phyloP scores from a whole-genome alignment of 2,113 vertebrate genomes.

The Phocoena sinus region DNA sequence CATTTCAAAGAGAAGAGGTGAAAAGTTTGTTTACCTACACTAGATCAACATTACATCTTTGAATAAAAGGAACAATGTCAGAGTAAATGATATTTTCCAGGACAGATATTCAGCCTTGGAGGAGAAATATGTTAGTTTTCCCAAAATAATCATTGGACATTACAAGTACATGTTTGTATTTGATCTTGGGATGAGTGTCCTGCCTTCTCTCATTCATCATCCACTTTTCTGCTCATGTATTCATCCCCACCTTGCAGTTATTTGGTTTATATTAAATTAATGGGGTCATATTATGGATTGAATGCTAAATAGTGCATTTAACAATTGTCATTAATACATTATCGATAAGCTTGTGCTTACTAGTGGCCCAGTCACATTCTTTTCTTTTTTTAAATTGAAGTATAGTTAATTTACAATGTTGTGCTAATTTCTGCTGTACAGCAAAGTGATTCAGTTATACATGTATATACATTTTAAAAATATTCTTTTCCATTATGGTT shows the following conservation, averaged over 20 bases:
- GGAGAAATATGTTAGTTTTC: background rate
- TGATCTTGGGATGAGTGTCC: background rate
- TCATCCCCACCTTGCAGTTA: background rate
- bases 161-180: background rate
- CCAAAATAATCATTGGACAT: background rate
- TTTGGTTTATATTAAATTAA: slow-evolving; percentile 5
- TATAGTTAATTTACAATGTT: background rate
- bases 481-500: background rate
- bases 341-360: background rate
- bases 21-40: background rate
- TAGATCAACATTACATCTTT: background rate
- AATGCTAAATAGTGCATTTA: background rate
- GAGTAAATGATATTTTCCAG: background rate
- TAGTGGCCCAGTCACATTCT: background rate
- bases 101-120: background rate
- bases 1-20: background rate
- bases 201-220: background rate
- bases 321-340: background rate
- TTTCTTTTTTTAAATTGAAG: background rate
- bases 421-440: background rate
- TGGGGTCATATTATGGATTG: background rate
- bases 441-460: background rate
- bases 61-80: background rate
- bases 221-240: background rate
- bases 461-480: background rate